Evolutionary conservation across 1,140 invertebrate genomes (phyloP).

Genomic region (Lasioglossum albipes): DNA sequence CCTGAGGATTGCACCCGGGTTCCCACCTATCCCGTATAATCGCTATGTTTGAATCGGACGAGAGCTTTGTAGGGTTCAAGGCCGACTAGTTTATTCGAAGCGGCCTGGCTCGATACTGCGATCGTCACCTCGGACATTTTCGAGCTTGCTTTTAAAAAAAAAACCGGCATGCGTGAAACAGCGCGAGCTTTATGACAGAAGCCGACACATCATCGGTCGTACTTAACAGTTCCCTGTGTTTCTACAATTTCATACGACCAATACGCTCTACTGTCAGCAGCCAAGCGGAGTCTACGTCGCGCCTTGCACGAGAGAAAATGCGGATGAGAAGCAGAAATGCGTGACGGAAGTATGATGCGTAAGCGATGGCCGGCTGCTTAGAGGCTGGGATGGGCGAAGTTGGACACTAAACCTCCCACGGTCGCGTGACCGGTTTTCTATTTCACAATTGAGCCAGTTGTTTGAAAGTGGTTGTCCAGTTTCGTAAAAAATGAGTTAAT

Average conservation of each 20-base stretch:
- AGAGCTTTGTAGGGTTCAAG: slow-evolving; percentile 34
- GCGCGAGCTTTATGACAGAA: background rate
- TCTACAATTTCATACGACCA: slow-evolving; percentile 46
- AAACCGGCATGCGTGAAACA: slow-evolving; percentile 7
- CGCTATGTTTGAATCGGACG: background rate
- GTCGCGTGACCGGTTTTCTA: too few relatives aligned
- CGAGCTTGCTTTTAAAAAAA: background rate
- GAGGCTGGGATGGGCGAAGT: background rate
- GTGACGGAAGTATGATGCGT: too few relatives aligned
- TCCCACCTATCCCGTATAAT: background rate
- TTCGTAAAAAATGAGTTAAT: too few relatives aligned
- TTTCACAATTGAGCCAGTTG: too few relatives aligned
- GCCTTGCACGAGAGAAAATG: background rate
- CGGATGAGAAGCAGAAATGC: too few relatives aligned
- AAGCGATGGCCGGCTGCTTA: too few relatives aligned
- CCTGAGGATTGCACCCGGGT: too few relatives aligned
- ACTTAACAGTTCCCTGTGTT: slow-evolving; percentile 26
- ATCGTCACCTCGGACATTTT: background rate
- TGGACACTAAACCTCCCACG: too few relatives aligned
- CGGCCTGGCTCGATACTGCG: background rate
- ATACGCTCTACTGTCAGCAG: background rate
- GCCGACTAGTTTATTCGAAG: slow-evolving; percentile 6
- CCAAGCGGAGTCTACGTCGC: background rate
- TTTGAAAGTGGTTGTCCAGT: too few relatives aligned
- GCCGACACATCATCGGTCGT: slow-evolving; percentile 34